Evolutionary conservation across 2,113 vertebrate genomes (phyloP).

Genomic region (Clinocottus analis): DNA sequence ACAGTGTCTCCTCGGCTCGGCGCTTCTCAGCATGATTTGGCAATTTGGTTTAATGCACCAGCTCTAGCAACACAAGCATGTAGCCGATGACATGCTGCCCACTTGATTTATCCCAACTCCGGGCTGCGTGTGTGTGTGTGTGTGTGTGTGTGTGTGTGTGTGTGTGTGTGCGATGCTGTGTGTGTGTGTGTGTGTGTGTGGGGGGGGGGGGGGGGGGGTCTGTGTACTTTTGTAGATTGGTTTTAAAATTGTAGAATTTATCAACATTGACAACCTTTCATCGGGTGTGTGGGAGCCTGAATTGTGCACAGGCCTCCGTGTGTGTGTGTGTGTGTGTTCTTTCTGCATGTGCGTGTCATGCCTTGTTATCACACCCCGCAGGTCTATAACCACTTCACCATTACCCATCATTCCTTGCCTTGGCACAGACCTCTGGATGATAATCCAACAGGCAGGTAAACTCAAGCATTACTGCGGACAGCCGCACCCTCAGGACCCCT

Average conservation of each 20-base stretch:
- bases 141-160: conserved; percentile 25
- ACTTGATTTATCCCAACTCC: neutral
- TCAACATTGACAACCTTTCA: conserved; percentile 36
- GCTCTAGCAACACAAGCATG: neutral
- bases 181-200: conserved; percentile 21
- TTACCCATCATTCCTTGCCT: conserved; percentile 40
- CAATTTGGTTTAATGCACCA: neutral
- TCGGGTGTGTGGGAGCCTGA: neutral
- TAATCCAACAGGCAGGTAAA: conserved; percentile 44
- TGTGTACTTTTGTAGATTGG: conserved; percentile 12
- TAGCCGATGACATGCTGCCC: conserved; percentile 21
- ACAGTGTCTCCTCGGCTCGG: neutral
- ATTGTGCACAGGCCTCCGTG: neutral
- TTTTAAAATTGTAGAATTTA: conserved; percentile 39
- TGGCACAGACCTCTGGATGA: neutral
- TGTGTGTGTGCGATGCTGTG: neutral
- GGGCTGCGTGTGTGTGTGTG: conserved; percentile 2
- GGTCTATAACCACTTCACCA: conserved; percentile 8
- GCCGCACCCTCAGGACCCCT: neutral
- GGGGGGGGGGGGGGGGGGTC: neutral
- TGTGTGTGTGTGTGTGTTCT: neutral
- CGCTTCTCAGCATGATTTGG: neutral
- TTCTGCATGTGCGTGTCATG: neutral
- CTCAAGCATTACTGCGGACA: conserved; percentile 23
- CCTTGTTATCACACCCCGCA: conserved; percentile 13